These are phyloP conservation scores for Bombylius major DNA, from an alignment of 2,888 invertebrate species.

Conservation along the genomic window DNA sequence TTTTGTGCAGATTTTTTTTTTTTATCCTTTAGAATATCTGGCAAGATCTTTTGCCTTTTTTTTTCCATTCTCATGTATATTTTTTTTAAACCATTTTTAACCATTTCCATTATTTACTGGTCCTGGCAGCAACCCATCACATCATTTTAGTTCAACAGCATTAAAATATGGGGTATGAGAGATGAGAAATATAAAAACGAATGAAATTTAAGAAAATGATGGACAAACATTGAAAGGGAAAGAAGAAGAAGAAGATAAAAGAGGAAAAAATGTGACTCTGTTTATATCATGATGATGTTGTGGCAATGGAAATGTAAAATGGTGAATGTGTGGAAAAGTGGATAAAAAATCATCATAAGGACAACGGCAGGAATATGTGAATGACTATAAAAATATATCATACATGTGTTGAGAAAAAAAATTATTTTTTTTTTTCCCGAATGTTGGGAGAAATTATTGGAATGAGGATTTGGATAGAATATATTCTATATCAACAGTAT, in stretches of 20 bases:
- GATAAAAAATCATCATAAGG: not conserved
- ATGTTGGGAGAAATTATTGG: too few relatives aligned
- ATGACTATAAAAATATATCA: too few relatives aligned
- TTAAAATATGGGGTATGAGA: not conserved
- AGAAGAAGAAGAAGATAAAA: too few relatives aligned
- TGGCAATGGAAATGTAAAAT: not conserved
- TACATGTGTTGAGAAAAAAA: too few relatives aligned
- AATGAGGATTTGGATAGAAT: too few relatives aligned
- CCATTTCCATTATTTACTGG: not conserved
- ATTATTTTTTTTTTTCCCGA: too few relatives aligned
- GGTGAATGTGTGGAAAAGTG: slow-evolving; percentile 10
- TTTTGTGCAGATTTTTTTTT: not conserved
- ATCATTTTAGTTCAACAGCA: not conserved
- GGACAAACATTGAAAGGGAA: too few relatives aligned
- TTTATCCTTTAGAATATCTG: not conserved
- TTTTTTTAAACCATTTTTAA: not conserved
- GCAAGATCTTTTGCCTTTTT: not conserved
- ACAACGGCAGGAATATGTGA: too few relatives aligned
- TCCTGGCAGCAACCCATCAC: not conserved
- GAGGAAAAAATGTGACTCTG: too few relatives aligned
- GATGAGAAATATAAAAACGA: not conserved
- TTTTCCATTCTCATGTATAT: not conserved
- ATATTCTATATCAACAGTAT: not conserved
- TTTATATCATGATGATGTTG: not conserved
- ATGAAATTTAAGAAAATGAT: not conserved